Percentiles rank a stretch among this genome's conserved stretches.
phyloP scores from a whole-genome alignment of 2,888 invertebrate species.

The Habroteleia sp. region DNA sequence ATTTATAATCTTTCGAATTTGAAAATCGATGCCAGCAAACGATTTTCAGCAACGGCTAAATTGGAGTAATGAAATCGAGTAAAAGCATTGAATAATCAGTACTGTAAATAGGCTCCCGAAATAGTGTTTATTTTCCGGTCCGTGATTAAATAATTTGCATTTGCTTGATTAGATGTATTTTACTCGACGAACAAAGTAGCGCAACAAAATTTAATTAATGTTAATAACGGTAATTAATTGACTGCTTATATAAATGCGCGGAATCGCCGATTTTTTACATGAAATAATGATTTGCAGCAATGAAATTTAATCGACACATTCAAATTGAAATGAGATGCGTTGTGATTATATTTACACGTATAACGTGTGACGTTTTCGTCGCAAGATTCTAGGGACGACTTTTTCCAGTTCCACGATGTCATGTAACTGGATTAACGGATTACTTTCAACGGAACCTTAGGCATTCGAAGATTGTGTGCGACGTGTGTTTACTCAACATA shows the following conservation, averaged over 20 bases:
- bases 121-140: not conserved
- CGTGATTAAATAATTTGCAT: not conserved
- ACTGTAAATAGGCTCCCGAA: slow-evolving; percentile 2
- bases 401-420: slow-evolving; percentile 64
- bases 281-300: too few relatives aligned
- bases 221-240: not conserved
- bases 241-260: too few relatives aligned
- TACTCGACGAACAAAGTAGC: not conserved
- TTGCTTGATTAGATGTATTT: slow-evolving; percentile 17
- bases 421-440: slow-evolving; percentile 71
- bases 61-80: slow-evolving; percentile 1
- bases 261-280: too few relatives aligned
- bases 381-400: slow-evolving; percentile 47
- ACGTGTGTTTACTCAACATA: slow-evolving; percentile 63
- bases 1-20: not conserved
- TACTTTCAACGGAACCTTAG: slow-evolving; percentile 66
- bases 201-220: not conserved
- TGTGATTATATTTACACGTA: slow-evolving; percentile 52
- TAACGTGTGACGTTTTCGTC: slow-evolving; percentile 56
- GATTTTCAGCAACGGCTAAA: not conserved
- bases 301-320: not conserved
- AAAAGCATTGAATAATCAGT: slow-evolving; percentile 2
- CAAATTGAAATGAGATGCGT: slow-evolving; percentile 21
- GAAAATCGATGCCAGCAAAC: not conserved
- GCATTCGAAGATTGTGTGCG: slow-evolving; percentile 61